Evolutionary conservation across 2,797 vertebrate genomes (phyloP), one percentile per base, ranked within the genome.

Genomic region (Zenarchopterus dispar): DNA sequence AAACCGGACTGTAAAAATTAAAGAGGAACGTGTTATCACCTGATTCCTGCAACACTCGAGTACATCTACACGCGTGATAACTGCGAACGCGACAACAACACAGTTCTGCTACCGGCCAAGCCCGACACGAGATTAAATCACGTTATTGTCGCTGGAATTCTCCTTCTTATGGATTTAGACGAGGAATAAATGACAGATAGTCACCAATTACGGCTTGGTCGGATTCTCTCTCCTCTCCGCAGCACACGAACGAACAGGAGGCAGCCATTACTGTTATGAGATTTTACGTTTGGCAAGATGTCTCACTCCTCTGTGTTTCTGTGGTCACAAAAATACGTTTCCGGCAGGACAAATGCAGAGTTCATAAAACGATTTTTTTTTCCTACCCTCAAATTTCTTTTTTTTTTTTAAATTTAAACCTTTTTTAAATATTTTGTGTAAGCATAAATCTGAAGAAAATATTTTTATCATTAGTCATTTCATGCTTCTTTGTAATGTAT

Each of bases 1-100:
- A 89, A 99, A 98, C 39, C 91, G 93, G 41, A 98, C 97, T 99
- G 73, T 19, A 59, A 6, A 69, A 48, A 60, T 10, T 0, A 10
- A 18, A 5, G 3, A 43, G 15, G 2, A 67, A n/a, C 2, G 2
- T 1, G 46, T 54, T n/a, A 31, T n/a, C 8, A 53, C 6, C n/a
- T 11, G 8, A 18, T 31, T 9, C 18, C 1, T 10, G 23, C 8
- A 19, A 16, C 13, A 5, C 13, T 16, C 11, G 13, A 36, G 33
- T 36, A 36, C 33, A 10, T 11, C 8, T 10, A 36, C 58, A 67
- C 90, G 88, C 85, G 87, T 88, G 84, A 36, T 1, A 36, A 10
- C 8, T 62, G 15, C 50, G 15, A 6, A 28, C 43, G 19, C 8
- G 28, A 39, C 36, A 1, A 4, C 33, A 11, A 4, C 11, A 16